A percentile compares a stretch with the other conserved stretches of the same genome.
phyloP scores from a whole-genome alignment of 37 sponge, comb jelly and placozoan species.

The Bolinopsis microptera region DNA sequence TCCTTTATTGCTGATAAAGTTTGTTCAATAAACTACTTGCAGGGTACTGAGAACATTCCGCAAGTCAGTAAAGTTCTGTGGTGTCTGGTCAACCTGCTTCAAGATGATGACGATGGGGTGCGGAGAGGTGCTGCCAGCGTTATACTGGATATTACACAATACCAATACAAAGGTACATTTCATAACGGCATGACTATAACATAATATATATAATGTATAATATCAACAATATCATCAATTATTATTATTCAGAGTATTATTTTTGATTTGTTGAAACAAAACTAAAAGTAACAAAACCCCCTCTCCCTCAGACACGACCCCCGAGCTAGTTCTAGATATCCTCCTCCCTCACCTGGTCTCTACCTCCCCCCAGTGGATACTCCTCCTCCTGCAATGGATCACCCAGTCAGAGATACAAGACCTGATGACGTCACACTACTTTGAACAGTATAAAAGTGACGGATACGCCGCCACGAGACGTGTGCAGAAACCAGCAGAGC shows the following conservation, averaged over 20 bases:
- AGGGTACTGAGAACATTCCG: background rate
- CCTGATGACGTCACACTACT: background rate
- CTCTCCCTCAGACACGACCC: slow-evolving; percentile 7
- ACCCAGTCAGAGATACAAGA: slow-evolving; percentile 28
- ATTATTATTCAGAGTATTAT: no score
- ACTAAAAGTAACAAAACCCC: background rate
- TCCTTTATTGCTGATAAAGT: no score
- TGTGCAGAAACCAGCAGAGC: background rate
- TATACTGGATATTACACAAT: background rate
- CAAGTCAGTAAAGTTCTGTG: background rate
- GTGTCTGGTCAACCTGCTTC: slow-evolving; percentile 27
- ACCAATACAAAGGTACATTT: background rate
- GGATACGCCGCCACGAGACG: slow-evolving; percentile 11
- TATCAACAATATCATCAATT: no score
- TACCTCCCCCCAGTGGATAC: background rate
- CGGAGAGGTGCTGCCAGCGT: background rate
- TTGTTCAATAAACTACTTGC: no score
- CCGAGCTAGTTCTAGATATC: slow-evolving; percentile 26
- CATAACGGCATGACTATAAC: no score
- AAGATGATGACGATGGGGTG: slow-evolving; percentile 19
- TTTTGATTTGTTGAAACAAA: no score
- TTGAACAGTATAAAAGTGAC: background rate
- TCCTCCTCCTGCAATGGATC: slow-evolving; percentile 8
- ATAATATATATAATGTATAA: no score
- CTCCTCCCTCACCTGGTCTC: slow-evolving; percentile 1